Base-by-base conservation (phyloP, 2,113 vertebrate genomes). In the Ailuropoda melanoleuca region DNA sequence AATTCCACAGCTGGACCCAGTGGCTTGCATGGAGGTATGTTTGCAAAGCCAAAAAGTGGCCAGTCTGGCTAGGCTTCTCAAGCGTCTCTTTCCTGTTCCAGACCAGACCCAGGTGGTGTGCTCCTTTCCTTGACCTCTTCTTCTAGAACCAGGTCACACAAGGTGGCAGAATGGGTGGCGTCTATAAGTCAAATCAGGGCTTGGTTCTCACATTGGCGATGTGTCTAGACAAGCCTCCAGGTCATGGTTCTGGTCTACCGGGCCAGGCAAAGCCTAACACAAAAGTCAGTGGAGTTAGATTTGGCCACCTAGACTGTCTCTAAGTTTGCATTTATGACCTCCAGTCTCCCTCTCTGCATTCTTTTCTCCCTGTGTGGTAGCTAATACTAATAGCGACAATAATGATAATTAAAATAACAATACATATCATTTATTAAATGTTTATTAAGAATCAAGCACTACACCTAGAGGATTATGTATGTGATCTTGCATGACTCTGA, bases 401-500 rank as follows among this genome's bases (percentile, higher is more conserved):
- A 37, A 80, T 66, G 46, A 43, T 43, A 43, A 83, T 24, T 64
- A 88, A 72, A 75, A 90, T n/a, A 66, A 75, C 37, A 78, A 80
- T 58, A 37, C 2, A 34, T 86, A 26, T 3, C 56, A 77, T 83
- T 77, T 95, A 56, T 90, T 93, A 70, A 90, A 21, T 83, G 66
- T 13, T 72, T 48, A 68, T 82, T 86, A 75, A 66, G 72, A 83
- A 78, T 4, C 34, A 95, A 50, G 39, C 0, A 29, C 26, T 29
- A 60, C 3, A 15, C 23, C 66, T 82, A 15, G 39, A 9, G 18
- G 15, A 8, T 81, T 56, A 50, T 14, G n/a, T 58, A 12, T 43
- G 58, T 90, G 82, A 88, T 77, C 55, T 88, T 43, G 19, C 60
- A 78, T 74, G 92, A 83, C 92, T 58, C 81, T 11, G 37, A 95